These are phyloP conservation scores for Leptinotarsa undecemlineata DNA, from an alignment of 1,140 invertebrate species.

Conservation along the genomic window DNA sequence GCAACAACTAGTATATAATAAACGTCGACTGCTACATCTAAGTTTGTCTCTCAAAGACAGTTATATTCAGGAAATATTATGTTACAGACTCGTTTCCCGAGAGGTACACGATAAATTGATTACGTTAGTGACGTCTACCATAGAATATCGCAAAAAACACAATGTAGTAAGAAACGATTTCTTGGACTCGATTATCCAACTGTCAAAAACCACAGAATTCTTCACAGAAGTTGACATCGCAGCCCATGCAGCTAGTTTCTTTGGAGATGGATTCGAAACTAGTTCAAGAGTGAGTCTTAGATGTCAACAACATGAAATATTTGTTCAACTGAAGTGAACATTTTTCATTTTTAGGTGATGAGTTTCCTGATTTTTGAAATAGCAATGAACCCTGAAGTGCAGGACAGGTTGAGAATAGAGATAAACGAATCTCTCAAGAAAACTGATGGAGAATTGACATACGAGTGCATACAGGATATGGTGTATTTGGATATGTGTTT, in stretches of 20 bases:
- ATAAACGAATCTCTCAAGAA: constrained; percentile 46
- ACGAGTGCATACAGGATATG: constrained; percentile 30
- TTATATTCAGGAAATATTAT: neutral
- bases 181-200: constrained; percentile 32
- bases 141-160: constrained; percentile 52
- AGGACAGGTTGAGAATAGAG: constrained; percentile 70
- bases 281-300: constrained; percentile 18
- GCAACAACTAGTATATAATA: no score
- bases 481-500: constrained; percentile 32
- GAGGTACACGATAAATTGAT: constrained; percentile 36
- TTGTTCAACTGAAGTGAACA: no score
- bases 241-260: constrained; percentile 61
- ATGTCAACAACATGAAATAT: no score
- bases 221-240: constrained; percentile 63
- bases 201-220: neutral
- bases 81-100: constrained; percentile 33
- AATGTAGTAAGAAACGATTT: constrained; percentile 51
- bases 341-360: constrained; percentile 29
- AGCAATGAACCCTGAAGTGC: constrained; percentile 64
- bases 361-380: constrained; percentile 60
- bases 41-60: no score
- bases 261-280: constrained; percentile 16
- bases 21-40: no score
- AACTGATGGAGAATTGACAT: constrained; percentile 18
- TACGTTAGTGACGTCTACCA: constrained; percentile 38